Percentiles rank a stretch among this genome's conserved stretches.
Evolutionary conservation across 2,888 invertebrate genomes (phyloP).

Genomic region (Luperina testacea): DNA sequence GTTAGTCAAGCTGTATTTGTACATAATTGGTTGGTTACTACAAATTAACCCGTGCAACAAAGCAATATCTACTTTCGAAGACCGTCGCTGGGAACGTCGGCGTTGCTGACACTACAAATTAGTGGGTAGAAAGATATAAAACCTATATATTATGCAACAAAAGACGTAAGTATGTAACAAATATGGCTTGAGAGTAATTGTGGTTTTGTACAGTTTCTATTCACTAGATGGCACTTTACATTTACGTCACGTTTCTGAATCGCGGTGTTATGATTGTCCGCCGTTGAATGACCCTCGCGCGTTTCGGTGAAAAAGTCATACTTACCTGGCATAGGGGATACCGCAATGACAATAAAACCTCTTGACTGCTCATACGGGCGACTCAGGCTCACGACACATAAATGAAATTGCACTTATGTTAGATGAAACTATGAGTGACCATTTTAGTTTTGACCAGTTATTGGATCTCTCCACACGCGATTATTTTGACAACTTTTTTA

Average conservation of each 20-base stretch:
- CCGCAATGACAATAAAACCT: no score
- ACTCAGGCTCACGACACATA: no score
- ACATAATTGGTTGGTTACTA: not conserved
- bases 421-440: no score
- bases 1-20: not conserved
- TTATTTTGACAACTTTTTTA: no score
- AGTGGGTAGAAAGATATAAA: not conserved
- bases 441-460: no score
- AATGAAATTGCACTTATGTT: no score
- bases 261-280: constrained; percentile 1
- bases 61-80: not conserved
- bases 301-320: not conserved
- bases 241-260: constrained; percentile 3
- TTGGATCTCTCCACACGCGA: no score
- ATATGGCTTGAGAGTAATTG: not conserved
- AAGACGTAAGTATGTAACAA: not conserved
- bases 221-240: constrained; percentile 10
- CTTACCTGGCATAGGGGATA: constrained; percentile 22
- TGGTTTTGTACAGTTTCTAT: not conserved
- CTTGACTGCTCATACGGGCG: no score
- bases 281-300: not conserved
- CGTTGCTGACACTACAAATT: not conserved
- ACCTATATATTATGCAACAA: not conserved
- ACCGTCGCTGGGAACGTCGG: not conserved
- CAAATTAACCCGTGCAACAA: not conserved